phyloP scores from a whole-genome alignment of 2,888 invertebrate species.

The Pristionchus japonicus region DNA sequence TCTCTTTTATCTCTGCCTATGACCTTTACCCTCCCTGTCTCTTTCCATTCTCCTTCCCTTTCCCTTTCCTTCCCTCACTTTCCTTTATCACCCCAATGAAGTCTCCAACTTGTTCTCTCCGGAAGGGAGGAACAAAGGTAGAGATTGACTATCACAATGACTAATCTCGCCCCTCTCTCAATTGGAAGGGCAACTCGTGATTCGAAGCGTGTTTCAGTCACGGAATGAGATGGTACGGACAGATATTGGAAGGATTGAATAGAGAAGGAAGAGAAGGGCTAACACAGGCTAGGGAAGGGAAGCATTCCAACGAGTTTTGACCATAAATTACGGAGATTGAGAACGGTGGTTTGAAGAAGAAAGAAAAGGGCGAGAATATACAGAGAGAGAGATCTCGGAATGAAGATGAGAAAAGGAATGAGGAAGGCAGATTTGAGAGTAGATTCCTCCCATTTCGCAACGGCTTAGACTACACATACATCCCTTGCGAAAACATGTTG shows the following conservation, averaged over 20 bases:
- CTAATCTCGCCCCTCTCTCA: background rate
- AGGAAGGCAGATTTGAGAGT: background rate
- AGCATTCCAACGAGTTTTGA: background rate
- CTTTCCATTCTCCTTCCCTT: background rate
- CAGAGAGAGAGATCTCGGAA: background rate
- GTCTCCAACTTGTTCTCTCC: slow-evolving; percentile 4
- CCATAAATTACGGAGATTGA: background rate
- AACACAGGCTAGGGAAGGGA: background rate
- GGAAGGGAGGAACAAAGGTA: slow-evolving; percentile 34
- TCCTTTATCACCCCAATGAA: slow-evolving; percentile 3
- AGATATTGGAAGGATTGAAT: background rate
- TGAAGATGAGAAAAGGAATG: too few relatives aligned
- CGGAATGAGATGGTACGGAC: background rate
- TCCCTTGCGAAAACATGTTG: too few relatives aligned
- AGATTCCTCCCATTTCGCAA: too few relatives aligned
- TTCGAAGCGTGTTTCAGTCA: background rate
- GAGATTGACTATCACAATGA: background rate
- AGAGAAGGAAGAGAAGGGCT: background rate
- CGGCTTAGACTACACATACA: too few relatives aligned
- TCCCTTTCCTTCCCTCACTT: slow-evolving; percentile 6
- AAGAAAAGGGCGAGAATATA: background rate
- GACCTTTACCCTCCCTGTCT: background rate
- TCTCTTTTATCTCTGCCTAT: slow-evolving; percentile 22
- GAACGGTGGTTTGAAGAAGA: background rate
- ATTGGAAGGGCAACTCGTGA: background rate